Conservation (phyloP, 35 echinoderm and acorn worm species). For the Eucidaris tribuloides region DNA sequence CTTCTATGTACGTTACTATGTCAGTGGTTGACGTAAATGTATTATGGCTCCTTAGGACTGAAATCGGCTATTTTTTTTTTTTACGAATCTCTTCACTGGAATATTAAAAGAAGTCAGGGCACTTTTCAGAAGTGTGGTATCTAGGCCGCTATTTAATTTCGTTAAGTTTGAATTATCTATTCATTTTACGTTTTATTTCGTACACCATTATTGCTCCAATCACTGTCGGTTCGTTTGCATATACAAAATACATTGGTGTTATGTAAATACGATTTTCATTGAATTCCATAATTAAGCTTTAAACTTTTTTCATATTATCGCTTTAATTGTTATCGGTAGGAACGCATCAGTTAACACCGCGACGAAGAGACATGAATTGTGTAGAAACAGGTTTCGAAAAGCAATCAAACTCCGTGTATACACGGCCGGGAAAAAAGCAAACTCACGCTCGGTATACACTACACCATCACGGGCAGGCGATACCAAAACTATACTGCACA, state of each 20-base stretch:
- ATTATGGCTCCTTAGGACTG: no score
- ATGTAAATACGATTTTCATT: background rate
- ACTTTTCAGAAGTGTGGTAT: no score
- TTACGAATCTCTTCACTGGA: no score
- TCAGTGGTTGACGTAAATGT: no score
- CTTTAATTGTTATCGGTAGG: conserved; percentile 14
- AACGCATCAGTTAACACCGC: background rate
- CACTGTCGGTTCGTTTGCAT: background rate
- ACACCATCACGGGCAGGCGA: background rate
- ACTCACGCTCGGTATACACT: conserved; percentile 1
- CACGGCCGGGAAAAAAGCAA: conserved; percentile 4
- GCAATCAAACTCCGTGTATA: conserved; percentile 11
- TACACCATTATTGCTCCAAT: no score
- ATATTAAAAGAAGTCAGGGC: no score
- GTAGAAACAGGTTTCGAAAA: conserved; percentile 36
- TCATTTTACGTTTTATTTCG: no score
- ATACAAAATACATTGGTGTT: background rate
- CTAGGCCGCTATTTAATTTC: no score
- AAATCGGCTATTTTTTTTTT: no score
- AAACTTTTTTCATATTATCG: background rate
- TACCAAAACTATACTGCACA: background rate
- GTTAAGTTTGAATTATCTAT: no score
- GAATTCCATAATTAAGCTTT: conserved; percentile 1
- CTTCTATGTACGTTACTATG: no score
- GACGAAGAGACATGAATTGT: conserved; percentile 3